phyloP scores from a whole-genome alignment of 23 tunicate genomes.

The Styela clava region DNA sequence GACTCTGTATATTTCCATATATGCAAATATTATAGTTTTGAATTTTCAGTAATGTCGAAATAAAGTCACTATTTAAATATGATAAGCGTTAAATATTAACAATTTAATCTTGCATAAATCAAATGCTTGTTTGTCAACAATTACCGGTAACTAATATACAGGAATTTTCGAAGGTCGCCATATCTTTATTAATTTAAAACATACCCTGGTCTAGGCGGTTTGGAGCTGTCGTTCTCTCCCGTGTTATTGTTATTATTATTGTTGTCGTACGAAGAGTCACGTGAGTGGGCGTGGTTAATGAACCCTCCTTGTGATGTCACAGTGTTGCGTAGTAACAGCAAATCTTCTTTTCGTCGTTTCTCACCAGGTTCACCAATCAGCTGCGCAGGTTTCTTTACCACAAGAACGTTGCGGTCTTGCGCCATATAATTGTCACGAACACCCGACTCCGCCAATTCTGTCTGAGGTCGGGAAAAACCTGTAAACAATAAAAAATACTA shows the following conservation, averaged over 20 bases:
- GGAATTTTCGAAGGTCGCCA: too few relatives aligned
- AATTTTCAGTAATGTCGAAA: too few relatives aligned
- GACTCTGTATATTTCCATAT: too few relatives aligned
- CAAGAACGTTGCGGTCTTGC: not conserved
- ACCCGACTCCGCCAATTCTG: not conserved
- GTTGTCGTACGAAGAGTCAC: conserved; percentile 17
- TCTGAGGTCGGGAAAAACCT: not conserved
- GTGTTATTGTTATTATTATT: not conserved
- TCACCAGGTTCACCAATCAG: conserved; percentile 10
- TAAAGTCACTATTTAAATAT: too few relatives aligned
- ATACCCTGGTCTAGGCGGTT: not conserved
- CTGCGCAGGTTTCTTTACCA: not conserved
- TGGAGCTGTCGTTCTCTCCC: not conserved
- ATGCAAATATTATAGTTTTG: too few relatives aligned
- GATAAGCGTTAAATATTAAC: too few relatives aligned
- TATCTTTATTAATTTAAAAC: too few relatives aligned
- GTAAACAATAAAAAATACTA: too few relatives aligned
- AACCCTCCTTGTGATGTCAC: conserved; percentile 10
- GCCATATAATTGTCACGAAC: not conserved
- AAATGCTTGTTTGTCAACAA: too few relatives aligned
- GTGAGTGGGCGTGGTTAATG: not conserved
- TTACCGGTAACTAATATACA: too few relatives aligned
- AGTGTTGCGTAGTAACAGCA: not conserved
- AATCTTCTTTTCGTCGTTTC: conserved; percentile 18
- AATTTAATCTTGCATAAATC: too few relatives aligned